phyloP scores from a whole-genome alignment of 2,888 invertebrate species.

The Cyrtodaria siliqua region DNA sequence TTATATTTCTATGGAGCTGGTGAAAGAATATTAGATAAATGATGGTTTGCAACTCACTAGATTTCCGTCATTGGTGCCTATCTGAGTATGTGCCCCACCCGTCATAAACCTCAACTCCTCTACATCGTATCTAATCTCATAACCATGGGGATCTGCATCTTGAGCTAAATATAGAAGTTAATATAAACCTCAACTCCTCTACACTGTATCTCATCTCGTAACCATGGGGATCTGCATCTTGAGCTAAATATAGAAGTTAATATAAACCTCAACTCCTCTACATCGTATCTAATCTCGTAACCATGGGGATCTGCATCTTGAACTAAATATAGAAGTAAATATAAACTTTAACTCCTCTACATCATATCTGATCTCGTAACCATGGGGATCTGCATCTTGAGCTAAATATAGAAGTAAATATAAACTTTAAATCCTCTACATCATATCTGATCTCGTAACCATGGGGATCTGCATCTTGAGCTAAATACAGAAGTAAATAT shows the following conservation, averaged over 20 bases:
- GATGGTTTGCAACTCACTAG: too few species aligned
- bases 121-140: slow-evolving; percentile 88
- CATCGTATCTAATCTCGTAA: slow-evolving; percentile 88
- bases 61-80: slow-evolving; percentile 97
- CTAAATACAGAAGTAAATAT: slow-evolving; percentile 86
- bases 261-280: slow-evolving; percentile 89
- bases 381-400: slow-evolving; percentile 55
- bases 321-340: slow-evolving; percentile 53
- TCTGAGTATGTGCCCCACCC: slow-evolving; percentile 94
- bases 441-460: slow-evolving; percentile 88
- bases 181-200: slow-evolving; percentile 89
- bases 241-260: slow-evolving; percentile 52
- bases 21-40: too few species aligned
- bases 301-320: slow-evolving; percentile 60
- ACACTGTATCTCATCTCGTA: slow-evolving; percentile 88
- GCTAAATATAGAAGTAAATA: slow-evolving; percentile 85
- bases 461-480: slow-evolving; percentile 52
- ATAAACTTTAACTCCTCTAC: slow-evolving; percentile 89
- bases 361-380: slow-evolving; percentile 88
- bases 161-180: slow-evolving; percentile 52
- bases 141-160: slow-evolving; percentile 67
- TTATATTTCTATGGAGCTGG: too few species aligned
- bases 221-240: slow-evolving; percentile 60
- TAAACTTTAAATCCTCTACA: slow-evolving; percentile 88
- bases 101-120: slow-evolving; percentile 90